phyloP scores from a whole-genome alignment of 1,140 invertebrate genomes.

The Latrodectus geometricus region DNA sequence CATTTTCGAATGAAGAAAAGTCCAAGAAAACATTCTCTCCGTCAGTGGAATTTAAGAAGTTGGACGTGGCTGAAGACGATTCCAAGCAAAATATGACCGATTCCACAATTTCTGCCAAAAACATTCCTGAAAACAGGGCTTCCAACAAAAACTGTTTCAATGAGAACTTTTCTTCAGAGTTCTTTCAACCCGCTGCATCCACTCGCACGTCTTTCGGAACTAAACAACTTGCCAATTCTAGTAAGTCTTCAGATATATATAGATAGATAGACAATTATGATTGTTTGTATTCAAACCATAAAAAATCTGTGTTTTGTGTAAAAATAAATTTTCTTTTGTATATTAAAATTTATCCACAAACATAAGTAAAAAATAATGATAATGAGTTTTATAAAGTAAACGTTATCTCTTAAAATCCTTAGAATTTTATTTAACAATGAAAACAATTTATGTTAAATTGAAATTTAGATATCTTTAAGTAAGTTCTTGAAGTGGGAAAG shows the following conservation, averaged over 20 bases:
- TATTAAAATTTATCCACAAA: too few species aligned
- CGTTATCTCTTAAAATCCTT: too few species aligned
- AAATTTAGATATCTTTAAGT: too few species aligned
- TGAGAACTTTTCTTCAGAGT: background rate
- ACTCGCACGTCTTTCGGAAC: background rate
- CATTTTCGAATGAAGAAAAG: background rate
- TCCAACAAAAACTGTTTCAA: background rate
- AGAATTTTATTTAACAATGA: too few species aligned
- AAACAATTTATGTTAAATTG: too few species aligned
- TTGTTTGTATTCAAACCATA: too few species aligned
- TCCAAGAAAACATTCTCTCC: constrained; percentile 52
- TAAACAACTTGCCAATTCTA: background rate
- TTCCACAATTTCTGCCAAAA: background rate
- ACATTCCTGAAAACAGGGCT: background rate
- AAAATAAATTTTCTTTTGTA: too few species aligned
- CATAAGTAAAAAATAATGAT: too few species aligned
- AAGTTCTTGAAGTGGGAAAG: too few species aligned
- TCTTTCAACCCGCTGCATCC: background rate
- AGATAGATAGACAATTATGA: too few species aligned
- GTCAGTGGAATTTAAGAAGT: constrained; percentile 53
- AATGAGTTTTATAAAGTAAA: too few species aligned
- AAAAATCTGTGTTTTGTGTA: too few species aligned
- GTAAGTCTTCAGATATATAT: background rate
- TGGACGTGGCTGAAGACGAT: constrained; percentile 24
- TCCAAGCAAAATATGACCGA: background rate